Percentiles rank a stretch among this genome's conserved stretches.
phyloP scores from a whole-genome alignment of 2,888 invertebrate species.

The Callyntrura guangdongensis region DNA sequence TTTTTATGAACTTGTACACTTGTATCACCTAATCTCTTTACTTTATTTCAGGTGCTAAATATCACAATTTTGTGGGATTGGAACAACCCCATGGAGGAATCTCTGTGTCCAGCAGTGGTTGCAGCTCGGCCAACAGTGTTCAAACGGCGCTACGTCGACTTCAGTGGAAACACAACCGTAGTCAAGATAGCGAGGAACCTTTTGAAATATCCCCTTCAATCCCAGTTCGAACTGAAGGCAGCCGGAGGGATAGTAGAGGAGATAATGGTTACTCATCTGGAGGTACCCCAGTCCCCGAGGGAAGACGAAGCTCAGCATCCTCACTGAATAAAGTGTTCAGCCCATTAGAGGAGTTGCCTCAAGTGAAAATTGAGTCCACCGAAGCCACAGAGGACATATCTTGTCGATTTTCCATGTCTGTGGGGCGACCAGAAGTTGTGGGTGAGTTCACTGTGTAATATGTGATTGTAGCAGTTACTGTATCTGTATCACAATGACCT shows the following conservation, averaged over 20 bases:
- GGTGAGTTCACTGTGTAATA: too few relatives aligned
- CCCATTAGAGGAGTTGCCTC: too few relatives aligned
- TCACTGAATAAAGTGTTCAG: neutral
- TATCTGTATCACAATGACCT: too few relatives aligned
- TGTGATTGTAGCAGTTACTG: too few relatives aligned
- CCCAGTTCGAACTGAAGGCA: neutral
- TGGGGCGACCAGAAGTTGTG: slow-evolving; percentile 48
- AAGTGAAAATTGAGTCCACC: neutral
- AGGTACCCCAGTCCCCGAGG: neutral
- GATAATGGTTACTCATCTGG: slow-evolving; percentile 5
- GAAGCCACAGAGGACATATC: too few relatives aligned
- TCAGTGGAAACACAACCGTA: neutral
- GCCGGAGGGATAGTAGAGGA: neutral
- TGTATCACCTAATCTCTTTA: too few relatives aligned
- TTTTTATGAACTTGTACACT: too few relatives aligned
- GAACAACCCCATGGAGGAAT: neutral
- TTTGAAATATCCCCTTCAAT: neutral
- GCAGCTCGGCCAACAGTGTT: neutral
- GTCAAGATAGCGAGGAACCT: neutral
- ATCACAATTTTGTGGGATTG: slow-evolving; percentile 31
- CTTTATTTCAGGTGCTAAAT: slow-evolving; percentile 28
- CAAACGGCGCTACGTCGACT: neutral
- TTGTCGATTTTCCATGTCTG: neutral
- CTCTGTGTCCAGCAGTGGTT: neutral
- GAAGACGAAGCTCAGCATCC: neutral